Conservation (phyloP, 2,888 invertebrate species). For the Geophilus truncorum region DNA sequence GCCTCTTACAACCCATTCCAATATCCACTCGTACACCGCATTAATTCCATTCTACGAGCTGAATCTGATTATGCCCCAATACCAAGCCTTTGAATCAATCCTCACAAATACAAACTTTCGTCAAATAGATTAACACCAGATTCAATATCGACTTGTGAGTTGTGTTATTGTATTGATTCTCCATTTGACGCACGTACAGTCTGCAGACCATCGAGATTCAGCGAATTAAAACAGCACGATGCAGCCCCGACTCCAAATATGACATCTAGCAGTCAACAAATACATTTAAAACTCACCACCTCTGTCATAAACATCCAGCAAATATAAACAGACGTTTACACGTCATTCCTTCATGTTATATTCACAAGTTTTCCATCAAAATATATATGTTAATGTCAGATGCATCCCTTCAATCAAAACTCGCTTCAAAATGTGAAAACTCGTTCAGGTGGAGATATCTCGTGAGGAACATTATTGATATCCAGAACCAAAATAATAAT, state of each 20-base stretch:
- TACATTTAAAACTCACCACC: not conserved
- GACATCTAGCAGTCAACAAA: not conserved
- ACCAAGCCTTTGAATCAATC: not conserved
- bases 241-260: not conserved
- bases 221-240: not conserved
- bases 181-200: not conserved
- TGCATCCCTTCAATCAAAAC: not conserved
- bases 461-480: not conserved
- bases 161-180: not conserved
- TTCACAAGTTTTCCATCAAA: not conserved
- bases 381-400: not conserved
- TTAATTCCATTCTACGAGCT: not conserved
- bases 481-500: not conserved
- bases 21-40: not conserved
- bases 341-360: not conserved
- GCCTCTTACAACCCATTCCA: not conserved
- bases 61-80: not conserved
- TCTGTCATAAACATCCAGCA: not conserved
- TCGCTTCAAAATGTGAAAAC: not conserved
- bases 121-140: slow-evolving; percentile 4
- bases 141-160: not conserved
- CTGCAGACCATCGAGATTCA: not conserved
- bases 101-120: not conserved
- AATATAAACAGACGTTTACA: not conserved
- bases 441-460: not conserved